These are phyloP conservation scores for Neolamprologus sp. DNA, from an alignment of 2,113 vertebrate species.

Conservation along the genomic window DNA sequence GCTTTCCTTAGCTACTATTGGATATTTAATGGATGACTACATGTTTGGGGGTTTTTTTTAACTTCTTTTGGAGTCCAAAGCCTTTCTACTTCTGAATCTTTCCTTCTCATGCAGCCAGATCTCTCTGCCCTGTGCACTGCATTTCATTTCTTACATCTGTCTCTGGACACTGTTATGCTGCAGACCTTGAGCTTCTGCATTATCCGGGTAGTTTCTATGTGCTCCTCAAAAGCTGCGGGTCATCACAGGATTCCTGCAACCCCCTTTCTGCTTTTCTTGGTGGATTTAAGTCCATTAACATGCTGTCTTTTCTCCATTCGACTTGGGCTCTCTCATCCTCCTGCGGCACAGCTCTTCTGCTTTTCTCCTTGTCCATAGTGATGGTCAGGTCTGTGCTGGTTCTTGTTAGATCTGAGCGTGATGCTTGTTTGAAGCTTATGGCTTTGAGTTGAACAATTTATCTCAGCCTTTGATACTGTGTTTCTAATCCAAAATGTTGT, in stretches of 20 bases:
- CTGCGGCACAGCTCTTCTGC: background rate
- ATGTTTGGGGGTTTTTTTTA: background rate
- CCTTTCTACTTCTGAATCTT: background rate
- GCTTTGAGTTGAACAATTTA: constrained; percentile 16
- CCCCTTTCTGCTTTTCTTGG: background rate
- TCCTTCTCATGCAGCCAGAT: background rate
- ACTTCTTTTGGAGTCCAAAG: background rate
- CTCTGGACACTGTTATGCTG: constrained; percentile 5
- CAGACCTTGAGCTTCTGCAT: background rate
- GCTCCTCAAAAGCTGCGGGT: background rate
- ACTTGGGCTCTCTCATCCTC: background rate
- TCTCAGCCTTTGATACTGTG: constrained; percentile 15
- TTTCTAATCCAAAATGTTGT: constrained; percentile 30
- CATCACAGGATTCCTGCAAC: background rate
- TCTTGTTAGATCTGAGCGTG: background rate
- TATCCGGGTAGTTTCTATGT: background rate
- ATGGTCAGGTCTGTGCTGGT: background rate
- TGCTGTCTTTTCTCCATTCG: background rate
- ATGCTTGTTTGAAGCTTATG: constrained; percentile 10
- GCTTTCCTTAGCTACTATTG: background rate
- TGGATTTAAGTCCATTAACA: background rate
- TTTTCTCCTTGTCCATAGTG: background rate
- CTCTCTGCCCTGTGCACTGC: background rate
- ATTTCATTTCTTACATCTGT: background rate
- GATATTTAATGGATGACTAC: background rate